Base-by-base conservation (phyloP, 2,888 invertebrate genomes). In the Amphimallon solstitiale region DNA sequence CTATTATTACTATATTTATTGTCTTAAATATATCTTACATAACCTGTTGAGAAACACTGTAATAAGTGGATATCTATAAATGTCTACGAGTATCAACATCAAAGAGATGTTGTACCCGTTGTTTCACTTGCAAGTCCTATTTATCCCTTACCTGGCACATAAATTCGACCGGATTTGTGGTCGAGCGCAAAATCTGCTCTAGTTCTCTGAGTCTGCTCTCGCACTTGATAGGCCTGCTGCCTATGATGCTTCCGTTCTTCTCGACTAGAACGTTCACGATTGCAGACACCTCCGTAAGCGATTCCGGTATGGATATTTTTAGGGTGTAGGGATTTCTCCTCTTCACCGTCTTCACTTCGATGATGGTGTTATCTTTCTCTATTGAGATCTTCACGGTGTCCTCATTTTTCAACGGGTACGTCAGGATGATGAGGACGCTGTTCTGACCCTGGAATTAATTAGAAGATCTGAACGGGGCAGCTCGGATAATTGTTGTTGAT, bases 161-260 rank as follows among this genome's bases (percentile, higher is more conserved):
- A 76, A 94, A 94, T 79, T 94, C 93, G 59, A 94, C 83, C 0
- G 94, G 94, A 76, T 92, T 92, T 73, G 92, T 92, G 63, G 90
- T 89, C 3, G 90, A 88, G 37, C 92, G 84, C 62, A 95, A 83
- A 74, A 95, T 85, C 75, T 93, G 93, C 78, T 93, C 94, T 62
- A 95, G 83, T 78, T 95, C 94, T 34, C 93, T 85, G 60, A 94
- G 84, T 63, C 92, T 86, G 76, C 93, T 94, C 82, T 94, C 94
- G 81, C 94, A 95, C 80, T 95, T 95, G 72, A 95, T 90, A 75
- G 93, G 93, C n/a, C 93, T 84, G 45, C 90, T 87, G 0, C 95
- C 95, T 17, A 94, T 84, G 3, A 92, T 87, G 76, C 88, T 89
- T 2, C 92, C 92, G 76, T 94, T 94, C 78, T 92, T 92, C 77